Percentiles rank a stretch among this genome's conserved stretches.
phyloP scores from a whole-genome alignment of 2,113 vertebrate species.

The Equus quagga region DNA sequence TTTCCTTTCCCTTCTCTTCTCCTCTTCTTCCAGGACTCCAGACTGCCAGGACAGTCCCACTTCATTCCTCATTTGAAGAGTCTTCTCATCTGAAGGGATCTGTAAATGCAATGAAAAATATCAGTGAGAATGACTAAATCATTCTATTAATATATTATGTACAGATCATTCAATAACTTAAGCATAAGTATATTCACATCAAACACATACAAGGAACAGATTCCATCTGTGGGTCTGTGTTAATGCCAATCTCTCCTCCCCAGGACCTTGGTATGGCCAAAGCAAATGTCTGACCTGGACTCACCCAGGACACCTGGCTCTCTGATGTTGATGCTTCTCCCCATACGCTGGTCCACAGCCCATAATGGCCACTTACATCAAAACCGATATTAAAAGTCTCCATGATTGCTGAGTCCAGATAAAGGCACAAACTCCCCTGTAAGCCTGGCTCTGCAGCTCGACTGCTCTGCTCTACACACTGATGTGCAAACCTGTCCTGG shows the following conservation, averaged over 20 bases:
- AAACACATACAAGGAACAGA: neutral
- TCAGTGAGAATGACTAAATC: neutral
- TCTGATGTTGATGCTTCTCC: fast-evolving
- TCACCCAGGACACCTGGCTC: neutral
- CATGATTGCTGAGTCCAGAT: neutral
- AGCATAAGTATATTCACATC: no score
- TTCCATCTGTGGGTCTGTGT: neutral
- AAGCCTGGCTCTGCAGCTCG: neutral
- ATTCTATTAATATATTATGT: no score
- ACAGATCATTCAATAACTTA: neutral
- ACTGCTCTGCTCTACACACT: neutral
- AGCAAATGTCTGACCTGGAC: neutral
- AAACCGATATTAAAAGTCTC: no score
- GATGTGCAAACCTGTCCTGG: fast-evolving
- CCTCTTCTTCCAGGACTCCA: neutral
- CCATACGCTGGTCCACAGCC: fast-evolving
- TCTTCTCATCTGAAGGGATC: neutral
- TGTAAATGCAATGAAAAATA: neutral
- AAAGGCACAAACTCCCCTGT: fast-evolving
- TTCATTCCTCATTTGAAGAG: neutral
- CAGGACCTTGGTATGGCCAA: neutral
- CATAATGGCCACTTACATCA: fast-evolving
- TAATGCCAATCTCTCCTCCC: neutral
- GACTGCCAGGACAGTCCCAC: neutral
- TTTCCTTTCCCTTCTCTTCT: neutral